phyloP scores from a whole-genome alignment of 92 coral and sea anemone species.

The Muricea muricata region DNA sequence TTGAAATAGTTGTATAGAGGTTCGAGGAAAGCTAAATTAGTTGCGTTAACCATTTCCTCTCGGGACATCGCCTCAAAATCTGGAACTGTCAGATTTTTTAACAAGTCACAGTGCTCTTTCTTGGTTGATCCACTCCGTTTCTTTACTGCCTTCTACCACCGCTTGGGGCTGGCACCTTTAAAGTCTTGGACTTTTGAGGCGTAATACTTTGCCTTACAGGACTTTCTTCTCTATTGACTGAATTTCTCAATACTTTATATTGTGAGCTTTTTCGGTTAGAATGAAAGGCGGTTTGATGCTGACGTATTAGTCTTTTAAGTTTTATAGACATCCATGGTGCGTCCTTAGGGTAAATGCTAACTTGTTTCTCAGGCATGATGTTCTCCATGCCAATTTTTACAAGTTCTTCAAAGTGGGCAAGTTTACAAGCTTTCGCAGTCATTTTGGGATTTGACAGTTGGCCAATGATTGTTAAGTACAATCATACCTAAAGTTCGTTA shows the following conservation, averaged over 20 bases:
- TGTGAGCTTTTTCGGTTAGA: conserved; percentile 16
- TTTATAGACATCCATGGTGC: conserved; percentile 66
- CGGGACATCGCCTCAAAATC: conserved; percentile 38
- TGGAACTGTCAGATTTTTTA: conserved; percentile 34
- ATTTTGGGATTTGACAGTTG: no score
- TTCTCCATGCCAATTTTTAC: conserved; percentile 36
- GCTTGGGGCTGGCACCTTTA: conserved; percentile 52
- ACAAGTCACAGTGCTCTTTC: conserved; percentile 16
- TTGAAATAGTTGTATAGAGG: no score
- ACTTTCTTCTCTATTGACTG: conserved; percentile 32
- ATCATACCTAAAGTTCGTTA: no score
- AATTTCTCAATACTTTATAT: conserved; percentile 25
- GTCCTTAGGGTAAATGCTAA: conserved; percentile 49
- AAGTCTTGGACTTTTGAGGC: conserved; percentile 48
- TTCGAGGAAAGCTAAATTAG: no score
- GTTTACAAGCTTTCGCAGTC: no score
- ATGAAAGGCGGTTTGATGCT: conserved; percentile 50
- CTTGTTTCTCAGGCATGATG: conserved; percentile 37
- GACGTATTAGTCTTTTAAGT: conserved; percentile 52
- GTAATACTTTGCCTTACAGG: conserved; percentile 39
- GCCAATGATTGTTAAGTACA: no score
- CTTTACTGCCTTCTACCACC: conserved; percentile 46
- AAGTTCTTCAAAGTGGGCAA: no score
- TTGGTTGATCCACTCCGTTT: conserved; percentile 37
- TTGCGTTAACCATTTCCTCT: no score